Evolutionary conservation across 1,140 invertebrate species (phyloP).

Genomic region (Drosophila ambigua): DNA sequence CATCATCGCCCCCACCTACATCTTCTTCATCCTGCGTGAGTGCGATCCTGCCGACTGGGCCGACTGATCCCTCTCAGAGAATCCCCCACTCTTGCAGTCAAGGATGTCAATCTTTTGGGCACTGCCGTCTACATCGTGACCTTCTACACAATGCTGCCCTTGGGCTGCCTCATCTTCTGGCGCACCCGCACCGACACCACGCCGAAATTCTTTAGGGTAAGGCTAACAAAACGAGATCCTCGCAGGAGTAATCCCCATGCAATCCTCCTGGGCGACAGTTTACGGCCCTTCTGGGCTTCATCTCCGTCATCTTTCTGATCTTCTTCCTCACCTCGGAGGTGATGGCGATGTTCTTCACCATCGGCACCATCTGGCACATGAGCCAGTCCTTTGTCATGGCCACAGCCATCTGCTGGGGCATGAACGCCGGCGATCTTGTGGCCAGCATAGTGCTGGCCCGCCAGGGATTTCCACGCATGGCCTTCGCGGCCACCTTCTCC

Average conservation of each 20-base stretch:
- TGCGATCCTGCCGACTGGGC: neutral
- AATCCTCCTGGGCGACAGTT: slow-evolving; percentile 1
- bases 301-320: slow-evolving; percentile 15
- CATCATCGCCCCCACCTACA: slow-evolving; percentile 9
- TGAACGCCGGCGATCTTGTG: slow-evolving; percentile 9
- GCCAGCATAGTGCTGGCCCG: slow-evolving; percentile 15
- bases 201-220: slow-evolving; percentile 27
- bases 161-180: slow-evolving; percentile 3
- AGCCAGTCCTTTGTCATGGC: slow-evolving; percentile 10
- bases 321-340: slow-evolving; percentile 19
- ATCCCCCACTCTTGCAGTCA: neutral
- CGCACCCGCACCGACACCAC: slow-evolving; percentile 34
- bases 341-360: slow-evolving; percentile 28
- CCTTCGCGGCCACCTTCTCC: slow-evolving; percentile 35
- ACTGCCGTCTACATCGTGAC: neutral
- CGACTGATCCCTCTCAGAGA: neutral
- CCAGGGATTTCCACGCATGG: slow-evolving; percentile 40
- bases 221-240: neutral
- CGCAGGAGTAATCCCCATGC: too few relatives aligned
- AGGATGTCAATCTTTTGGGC: neutral
- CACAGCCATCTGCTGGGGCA: slow-evolving; percentile 9
- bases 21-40: slow-evolving; percentile 20
- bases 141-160: neutral
- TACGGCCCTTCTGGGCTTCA: slow-evolving; percentile 7
- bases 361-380: slow-evolving; percentile 18